Base-by-base conservation (phyloP, 1,140 invertebrate species). In the Anastrepha ludens region DNA sequence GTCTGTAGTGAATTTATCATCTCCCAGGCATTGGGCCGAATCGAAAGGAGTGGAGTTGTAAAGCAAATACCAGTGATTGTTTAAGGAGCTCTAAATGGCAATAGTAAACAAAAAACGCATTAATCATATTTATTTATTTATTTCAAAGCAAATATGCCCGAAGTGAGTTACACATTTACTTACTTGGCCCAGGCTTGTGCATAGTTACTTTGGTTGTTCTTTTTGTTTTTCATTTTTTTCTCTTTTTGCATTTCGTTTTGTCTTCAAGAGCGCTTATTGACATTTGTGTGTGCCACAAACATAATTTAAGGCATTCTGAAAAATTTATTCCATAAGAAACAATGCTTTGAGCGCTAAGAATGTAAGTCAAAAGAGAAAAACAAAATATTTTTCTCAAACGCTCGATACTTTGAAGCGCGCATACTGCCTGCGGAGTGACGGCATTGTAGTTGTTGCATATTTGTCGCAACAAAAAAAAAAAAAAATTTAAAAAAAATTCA, bases 281-380 rank as follows among this genome's bases (percentile, higher is more conserved):
- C 50, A 20, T 47, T 74, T 74, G 9, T 3, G 20, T 9, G 29
- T 65, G 62, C n/a, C 20, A 41, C 7, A 50, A 50, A n/a, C 70
- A 58, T 81, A 81, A 41, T 55, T 81, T 55, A 7, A 20, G 70
- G 70, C 70, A 44, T 15, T n/a, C 44, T 15, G 44, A 78, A 78
- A 78, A 9, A n/a, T n/a, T 8, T 20, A 7, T 50, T 17, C 20
- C 44, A n/a, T 2, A 50, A 44, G 20, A 62, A 15, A 9, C 4
- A 62, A 62, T 62, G 60, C 60, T 62, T 62, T 62, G 60, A 5
- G 44, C n/a, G 47, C 2, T 9, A 29, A 81, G 47, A 81, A 58
- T 81, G 47, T 55, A 15, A 3, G 47, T 20, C 1, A 20, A 29
- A 55, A 7, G 39, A 74, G 3, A 74, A 74, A 58, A 11, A 47